Evolutionary conservation across 2,113 vertebrate genomes (phyloP).

Genomic region (Corynorhinus townsendii): DNA sequence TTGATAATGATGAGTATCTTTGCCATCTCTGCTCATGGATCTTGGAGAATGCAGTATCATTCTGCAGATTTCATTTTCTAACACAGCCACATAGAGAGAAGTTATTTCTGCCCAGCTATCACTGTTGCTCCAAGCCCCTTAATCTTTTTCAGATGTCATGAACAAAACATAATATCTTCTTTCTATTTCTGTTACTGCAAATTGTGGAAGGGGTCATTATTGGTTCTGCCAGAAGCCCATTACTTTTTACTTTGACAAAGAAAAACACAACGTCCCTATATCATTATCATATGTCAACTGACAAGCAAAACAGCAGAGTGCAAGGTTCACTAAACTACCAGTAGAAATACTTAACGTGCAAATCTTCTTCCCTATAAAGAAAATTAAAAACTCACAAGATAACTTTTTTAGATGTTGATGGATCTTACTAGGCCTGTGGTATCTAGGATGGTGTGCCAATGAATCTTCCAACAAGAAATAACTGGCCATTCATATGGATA

Average conservation of each 20-base stretch:
- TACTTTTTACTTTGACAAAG: neutral
- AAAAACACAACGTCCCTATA: neutral
- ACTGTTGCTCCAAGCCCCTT: neutral
- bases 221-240: neutral
- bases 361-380: neutral
- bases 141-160: neutral
- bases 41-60: neutral
- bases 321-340: neutral
- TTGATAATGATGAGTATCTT: neutral
- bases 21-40: neutral
- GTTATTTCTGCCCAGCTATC: neutral
- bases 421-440: neutral
- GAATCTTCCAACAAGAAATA: neutral
- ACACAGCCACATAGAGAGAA: neutral
- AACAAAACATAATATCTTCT: neutral
- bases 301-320: neutral
- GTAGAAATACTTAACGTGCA: neutral
- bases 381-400: neutral
- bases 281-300: neutral
- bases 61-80: neutral
- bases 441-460: fast-evolving
- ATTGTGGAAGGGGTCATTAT: neutral
- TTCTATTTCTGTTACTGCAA: neutral
- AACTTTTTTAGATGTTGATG: neutral
- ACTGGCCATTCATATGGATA: neutral